These are phyloP conservation scores for Sclerurus mexicanus DNA, from an alignment of 2,113 vertebrate genomes.

Conservation along the genomic window DNA sequence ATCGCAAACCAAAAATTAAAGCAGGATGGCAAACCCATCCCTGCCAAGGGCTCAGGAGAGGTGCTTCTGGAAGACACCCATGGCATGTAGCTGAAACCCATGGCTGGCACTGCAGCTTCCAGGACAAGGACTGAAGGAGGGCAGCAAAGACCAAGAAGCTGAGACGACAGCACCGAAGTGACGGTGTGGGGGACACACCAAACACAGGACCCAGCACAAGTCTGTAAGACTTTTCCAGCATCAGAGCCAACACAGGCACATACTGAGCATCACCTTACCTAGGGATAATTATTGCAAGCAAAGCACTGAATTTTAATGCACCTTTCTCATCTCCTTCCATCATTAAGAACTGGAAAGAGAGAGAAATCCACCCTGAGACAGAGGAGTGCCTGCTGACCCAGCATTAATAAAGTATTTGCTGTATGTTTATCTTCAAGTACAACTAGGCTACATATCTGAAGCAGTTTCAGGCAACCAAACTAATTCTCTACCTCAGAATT, in stretches of 20 bases:
- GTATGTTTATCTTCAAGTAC: not conserved
- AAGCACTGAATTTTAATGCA: not conserved
- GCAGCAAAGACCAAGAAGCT: not conserved
- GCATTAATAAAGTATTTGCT: not conserved
- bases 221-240: not conserved
- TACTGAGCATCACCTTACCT: not conserved
- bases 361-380: not conserved
- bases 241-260: not conserved
- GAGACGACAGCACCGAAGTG: not conserved
- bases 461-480: not conserved
- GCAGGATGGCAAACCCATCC: not conserved
- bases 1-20: not conserved
- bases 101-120: not conserved
- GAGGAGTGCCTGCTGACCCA: not conserved
- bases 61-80: not conserved
- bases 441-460: not conserved
- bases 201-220: accelerated
- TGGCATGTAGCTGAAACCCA: accelerated
- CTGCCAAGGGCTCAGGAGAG: not conserved
- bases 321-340: not conserved
- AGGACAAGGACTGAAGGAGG: not conserved
- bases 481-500: not conserved
- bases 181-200: accelerated
- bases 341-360: not conserved
- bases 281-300: not conserved